Evolutionary conservation across 2,113 vertebrate genomes (phyloP).

Genomic region (Channa argus): DNA sequence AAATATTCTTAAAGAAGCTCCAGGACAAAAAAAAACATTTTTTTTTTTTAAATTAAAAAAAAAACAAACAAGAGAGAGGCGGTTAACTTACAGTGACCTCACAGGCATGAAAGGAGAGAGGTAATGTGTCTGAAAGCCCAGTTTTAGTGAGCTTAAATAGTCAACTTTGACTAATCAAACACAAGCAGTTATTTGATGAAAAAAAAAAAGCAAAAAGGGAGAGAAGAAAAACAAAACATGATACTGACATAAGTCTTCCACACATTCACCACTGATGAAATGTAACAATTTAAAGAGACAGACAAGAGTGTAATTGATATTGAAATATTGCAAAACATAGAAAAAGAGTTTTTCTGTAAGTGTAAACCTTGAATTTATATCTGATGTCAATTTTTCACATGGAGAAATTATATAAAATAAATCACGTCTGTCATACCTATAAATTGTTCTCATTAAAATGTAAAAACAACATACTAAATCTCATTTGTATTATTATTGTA

Average conservation of each 20-base stretch:
- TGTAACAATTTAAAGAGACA: constrained; percentile 63
- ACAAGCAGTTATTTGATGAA: constrained; percentile 17
- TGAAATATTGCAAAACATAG: constrained; percentile 75
- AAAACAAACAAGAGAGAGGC: neutral
- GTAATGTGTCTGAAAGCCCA: constrained; percentile 26
- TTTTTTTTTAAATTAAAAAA: constrained; percentile 39
- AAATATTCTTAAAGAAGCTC: constrained; percentile 58
- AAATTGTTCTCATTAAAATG: constrained; percentile 78
- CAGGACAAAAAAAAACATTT: constrained; percentile 37
- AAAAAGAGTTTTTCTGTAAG: constrained; percentile 66
- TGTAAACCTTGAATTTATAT: constrained; percentile 79
- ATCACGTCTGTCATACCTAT: constrained; percentile 71
- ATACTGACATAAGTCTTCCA: constrained; percentile 40
- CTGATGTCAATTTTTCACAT: constrained; percentile 67
- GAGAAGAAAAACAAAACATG: constrained; percentile 19
- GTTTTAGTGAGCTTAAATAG: constrained; percentile 20
- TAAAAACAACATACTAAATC: constrained; percentile 78
- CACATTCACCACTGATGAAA: constrained; percentile 61
- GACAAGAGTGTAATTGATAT: constrained; percentile 64
- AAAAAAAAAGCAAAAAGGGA: constrained; percentile 5
- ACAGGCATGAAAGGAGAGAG: constrained; percentile 30
- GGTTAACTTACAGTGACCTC: constrained; percentile 38
- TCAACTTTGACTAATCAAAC: constrained; percentile 1
- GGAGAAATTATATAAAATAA: constrained; percentile 80
- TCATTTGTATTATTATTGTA: constrained; percentile 60